Conservation (phyloP, 23 tunicate genomes). For the Pegea sp. region DNA sequence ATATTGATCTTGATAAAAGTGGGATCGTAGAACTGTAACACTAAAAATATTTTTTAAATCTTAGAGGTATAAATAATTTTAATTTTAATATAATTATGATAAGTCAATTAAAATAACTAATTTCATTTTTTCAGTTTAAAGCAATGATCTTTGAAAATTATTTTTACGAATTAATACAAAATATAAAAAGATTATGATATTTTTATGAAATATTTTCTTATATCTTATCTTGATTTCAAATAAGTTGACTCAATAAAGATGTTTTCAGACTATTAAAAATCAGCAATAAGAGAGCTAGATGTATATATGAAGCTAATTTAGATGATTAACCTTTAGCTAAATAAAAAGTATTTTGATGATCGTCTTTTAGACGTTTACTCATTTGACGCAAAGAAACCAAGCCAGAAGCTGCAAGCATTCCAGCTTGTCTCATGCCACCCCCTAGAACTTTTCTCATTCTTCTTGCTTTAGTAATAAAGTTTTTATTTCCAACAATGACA, state of each 20-base stretch:
- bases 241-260: too few species aligned
- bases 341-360: constrained; percentile 12
- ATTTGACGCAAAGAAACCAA: constrained; percentile 6
- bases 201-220: too few species aligned
- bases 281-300: not conserved
- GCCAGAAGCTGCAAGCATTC: constrained; percentile 26
- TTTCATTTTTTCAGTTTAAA: too few species aligned
- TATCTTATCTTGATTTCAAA: too few species aligned
- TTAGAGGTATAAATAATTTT: not conserved
- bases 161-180: not conserved
- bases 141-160: not conserved
- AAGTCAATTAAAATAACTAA: not conserved
- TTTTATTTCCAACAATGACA: constrained; percentile 7
- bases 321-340: constrained; percentile 9
- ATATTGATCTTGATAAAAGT: constrained; percentile 9
- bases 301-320: not conserved
- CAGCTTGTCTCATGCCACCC: constrained; percentile 38
- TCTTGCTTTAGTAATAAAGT: constrained; percentile 7
- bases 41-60: not conserved
- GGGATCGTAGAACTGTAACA: not conserved
- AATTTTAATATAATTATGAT: not conserved
- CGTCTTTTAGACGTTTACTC: constrained; percentile 4
- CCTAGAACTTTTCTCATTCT: constrained; percentile 17
- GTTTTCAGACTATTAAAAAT: not conserved
- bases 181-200: too few species aligned